Evolutionary conservation across 2,888 invertebrate genomes (phyloP).

Genomic region (Rotaria macrura): DNA sequence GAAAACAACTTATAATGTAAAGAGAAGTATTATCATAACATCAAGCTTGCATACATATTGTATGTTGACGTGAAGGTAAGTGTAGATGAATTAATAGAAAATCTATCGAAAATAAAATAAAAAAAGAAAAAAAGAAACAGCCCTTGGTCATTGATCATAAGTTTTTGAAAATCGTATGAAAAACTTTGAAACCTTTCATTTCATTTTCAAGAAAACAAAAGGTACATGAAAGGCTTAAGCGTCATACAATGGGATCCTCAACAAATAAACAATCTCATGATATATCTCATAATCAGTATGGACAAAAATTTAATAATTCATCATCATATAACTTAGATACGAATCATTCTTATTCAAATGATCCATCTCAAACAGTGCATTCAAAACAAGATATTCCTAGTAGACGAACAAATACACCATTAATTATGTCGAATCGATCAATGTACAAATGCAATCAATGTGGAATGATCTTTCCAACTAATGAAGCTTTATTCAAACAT

Average conservation of each 20-base stretch:
- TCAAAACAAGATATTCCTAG: too few relatives aligned
- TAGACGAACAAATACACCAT: too few relatives aligned
- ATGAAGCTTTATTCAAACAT: not conserved
- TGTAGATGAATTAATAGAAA: not conserved
- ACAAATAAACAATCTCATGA: not conserved
- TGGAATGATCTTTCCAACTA: not conserved
- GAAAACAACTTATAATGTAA: not conserved
- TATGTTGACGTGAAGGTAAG: conserved; percentile 3
- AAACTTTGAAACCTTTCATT: not conserved
- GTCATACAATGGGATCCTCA: not conserved
- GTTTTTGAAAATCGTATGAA: not conserved
- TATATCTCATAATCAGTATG: not conserved
- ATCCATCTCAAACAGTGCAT: not conserved
- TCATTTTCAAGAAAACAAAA: not conserved
- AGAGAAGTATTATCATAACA: not conserved
- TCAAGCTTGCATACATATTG: not conserved
- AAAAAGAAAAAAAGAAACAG: not conserved
- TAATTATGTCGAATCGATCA: not conserved
- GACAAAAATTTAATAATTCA: not conserved
- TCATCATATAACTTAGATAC: not conserved
- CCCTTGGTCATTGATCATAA: not conserved
- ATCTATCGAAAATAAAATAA: not conserved
- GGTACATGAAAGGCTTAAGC: not conserved
- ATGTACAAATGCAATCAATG: not conserved
- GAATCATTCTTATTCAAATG: not conserved